Base-by-base conservation (phyloP, 2,797 vertebrate species). In the Molossus molossus region DNA sequence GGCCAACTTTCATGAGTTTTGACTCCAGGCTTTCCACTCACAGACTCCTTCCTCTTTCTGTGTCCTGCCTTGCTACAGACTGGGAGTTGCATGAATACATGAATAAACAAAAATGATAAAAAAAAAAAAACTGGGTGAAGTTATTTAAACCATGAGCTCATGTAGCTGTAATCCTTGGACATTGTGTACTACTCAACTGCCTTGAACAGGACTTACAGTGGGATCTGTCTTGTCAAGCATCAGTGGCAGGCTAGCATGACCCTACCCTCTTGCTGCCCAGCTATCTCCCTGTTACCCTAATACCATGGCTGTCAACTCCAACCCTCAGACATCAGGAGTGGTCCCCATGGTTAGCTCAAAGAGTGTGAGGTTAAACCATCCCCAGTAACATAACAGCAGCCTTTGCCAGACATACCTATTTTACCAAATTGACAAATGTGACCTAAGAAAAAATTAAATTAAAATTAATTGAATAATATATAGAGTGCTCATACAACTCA, bases 371-470 rank as follows among this genome's bases (percentile, higher is more conserved):
- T 33, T 25, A 69, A 55, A 33, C 76, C 40, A 53, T 29, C 70
- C 18, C 70, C 18, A 27, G 29, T 90, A 21, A 64, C 48, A 25
- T 17, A 81, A 62, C 0, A 72, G 21, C n/a, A 57, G 48, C 13
- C 40, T 93, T 73, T 40, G 4, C 3, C 86, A 75, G 67, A 90
- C 55, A 69, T 40, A 1, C 21, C 58, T 87, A 13, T 70, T 92
- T 94, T 72, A 84, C 69, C 33, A 91, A 70, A 14, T 57, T 93
- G 86, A 89, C 23, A 80, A 83, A 82, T 67, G 9, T 53, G 81
- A 37, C 14, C 18, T 72, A n/a, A 92, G 58, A 77, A 88, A 62
- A 93, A 48, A 73, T 5, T 69, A 93, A 48, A 73, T 5, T 58
- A 50, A 82, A 62, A 80, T 75, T 64, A 64, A 73, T 77, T 82